Percentiles rank a stretch among this genome's conserved stretches.
Conservation (phyloP, 30 jellyfish, hydroid and myxozoan species). For the Aurelia sp. region DNA sequence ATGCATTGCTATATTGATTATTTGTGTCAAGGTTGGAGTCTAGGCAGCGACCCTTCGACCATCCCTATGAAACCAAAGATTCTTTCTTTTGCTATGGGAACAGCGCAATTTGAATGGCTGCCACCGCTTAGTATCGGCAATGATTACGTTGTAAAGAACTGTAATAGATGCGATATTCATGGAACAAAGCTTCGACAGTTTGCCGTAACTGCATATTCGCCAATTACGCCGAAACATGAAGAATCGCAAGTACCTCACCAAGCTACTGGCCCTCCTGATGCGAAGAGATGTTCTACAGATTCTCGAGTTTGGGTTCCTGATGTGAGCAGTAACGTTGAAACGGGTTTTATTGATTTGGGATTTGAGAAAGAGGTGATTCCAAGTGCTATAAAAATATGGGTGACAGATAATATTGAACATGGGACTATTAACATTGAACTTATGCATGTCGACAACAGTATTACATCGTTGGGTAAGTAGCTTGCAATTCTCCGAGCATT, state of each 20-base stretch:
- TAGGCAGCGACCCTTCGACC: conserved; percentile 71
- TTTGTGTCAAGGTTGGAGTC: conserved; percentile 68
- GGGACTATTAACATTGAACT: conserved; percentile 68
- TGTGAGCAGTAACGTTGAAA: background rate
- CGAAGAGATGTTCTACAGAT: conserved; percentile 45
- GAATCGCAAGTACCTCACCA: conserved; percentile 43
- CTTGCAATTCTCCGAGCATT: too few relatives aligned
- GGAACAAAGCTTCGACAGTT: conserved; percentile 51
- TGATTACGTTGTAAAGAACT: conserved; percentile 24
- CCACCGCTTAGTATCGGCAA: conserved; percentile 81
- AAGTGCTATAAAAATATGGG: conserved; percentile 87
- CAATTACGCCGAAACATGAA: conserved; percentile 1
- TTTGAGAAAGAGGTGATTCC: conserved; percentile 87
- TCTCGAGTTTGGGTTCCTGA: conserved; percentile 66
- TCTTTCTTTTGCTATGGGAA: conserved; percentile 33
- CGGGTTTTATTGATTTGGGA: conserved; percentile 60
- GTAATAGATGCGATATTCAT: conserved; percentile 62
- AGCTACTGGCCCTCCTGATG: conserved; percentile 95
- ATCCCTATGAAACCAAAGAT: conserved; percentile 85
- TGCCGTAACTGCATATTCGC: conserved; percentile 61
- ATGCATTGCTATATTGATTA: conserved; percentile 94
- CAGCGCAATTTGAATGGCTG: conserved; percentile 70
- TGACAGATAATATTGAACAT: conserved; percentile 36
- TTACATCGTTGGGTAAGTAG: conserved; percentile 76
- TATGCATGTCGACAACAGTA: conserved; percentile 79